These are phyloP conservation scores for Catostomus latipinnis DNA, from an alignment of 2,797 vertebrate species.

Conservation along the genomic window DNA sequence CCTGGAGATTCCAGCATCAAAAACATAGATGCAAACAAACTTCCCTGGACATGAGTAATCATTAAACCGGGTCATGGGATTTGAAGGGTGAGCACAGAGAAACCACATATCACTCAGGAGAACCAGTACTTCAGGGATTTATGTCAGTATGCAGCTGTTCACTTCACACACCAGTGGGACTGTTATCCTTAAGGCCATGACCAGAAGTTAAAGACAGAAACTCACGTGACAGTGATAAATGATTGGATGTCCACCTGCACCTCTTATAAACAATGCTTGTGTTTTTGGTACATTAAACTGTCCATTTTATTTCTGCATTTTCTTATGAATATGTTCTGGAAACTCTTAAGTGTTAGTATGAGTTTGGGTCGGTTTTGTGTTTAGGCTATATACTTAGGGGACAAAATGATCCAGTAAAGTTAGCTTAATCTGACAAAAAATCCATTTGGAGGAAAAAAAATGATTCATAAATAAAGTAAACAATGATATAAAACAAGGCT, in stretches of 20 bases:
- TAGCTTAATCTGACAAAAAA: too few relatives aligned
- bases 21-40: conserved; percentile 24
- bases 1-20: background rate
- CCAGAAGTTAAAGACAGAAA: conserved; percentile 8
- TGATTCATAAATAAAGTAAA: too few relatives aligned
- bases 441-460: too few relatives aligned
- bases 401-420: too few relatives aligned
- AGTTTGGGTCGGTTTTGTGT: too few relatives aligned
- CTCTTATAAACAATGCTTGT: background rate
- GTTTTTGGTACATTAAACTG: too few relatives aligned
- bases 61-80: conserved; percentile 37
- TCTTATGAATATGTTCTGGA: too few relatives aligned
- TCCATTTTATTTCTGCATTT: too few relatives aligned
- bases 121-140: background rate
- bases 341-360: too few relatives aligned
- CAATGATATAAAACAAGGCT: too few relatives aligned
- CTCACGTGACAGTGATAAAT: conserved; percentile 35
- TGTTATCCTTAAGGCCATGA: conserved; percentile 31
- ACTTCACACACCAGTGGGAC: conserved; percentile 46
- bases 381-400: too few relatives aligned
- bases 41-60: conserved; percentile 17
- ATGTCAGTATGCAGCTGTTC: conserved; percentile 32
- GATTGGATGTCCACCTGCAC: conserved; percentile 1
- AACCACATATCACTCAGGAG: conserved; percentile 32
- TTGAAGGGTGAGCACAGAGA: conserved; percentile 2